phyloP scores from a whole-genome alignment of 2,113 vertebrate species.

The Cisticola juncidis region DNA sequence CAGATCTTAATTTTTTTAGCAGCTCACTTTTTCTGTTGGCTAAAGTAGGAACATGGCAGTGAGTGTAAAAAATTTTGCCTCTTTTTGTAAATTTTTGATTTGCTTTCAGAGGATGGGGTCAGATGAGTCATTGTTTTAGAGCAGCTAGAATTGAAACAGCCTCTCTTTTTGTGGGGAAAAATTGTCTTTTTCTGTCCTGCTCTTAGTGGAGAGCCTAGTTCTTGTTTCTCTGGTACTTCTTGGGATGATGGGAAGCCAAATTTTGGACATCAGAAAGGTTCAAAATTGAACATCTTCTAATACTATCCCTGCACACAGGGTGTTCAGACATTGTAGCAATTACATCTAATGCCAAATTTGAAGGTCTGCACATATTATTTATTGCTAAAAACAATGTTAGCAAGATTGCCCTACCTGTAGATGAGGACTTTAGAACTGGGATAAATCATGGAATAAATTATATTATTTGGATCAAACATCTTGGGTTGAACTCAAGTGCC shows the following conservation, averaged over 20 bases:
- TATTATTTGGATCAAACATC: background rate
- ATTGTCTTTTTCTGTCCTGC: fast-evolving
- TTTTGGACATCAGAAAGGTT: background rate
- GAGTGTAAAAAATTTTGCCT: background rate
- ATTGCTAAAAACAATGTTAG: background rate
- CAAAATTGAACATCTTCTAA: background rate
- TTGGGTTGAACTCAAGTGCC: background rate
- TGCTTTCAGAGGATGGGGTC: background rate
- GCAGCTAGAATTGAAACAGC: background rate
- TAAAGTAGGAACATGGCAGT: background rate
- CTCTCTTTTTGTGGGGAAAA: background rate
- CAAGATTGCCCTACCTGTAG: background rate
- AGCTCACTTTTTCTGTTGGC: background rate
- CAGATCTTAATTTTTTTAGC: too few relatives aligned
- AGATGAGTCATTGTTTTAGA: background rate
- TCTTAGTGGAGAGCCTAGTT: background rate
- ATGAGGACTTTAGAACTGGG: background rate
- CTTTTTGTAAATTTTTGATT: background rate
- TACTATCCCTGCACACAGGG: background rate
- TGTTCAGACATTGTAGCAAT: background rate
- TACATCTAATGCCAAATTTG: background rate
- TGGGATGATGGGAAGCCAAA: background rate
- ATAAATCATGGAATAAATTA: background rate
- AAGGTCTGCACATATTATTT: background rate
- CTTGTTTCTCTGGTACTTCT: background rate